Percentiles rank a stretch among this genome's conserved stretches.
These are phyloP conservation scores for Etheostoma perlongum DNA, from an alignment of 2,797 vertebrate species.

Conservation along the genomic window DNA sequence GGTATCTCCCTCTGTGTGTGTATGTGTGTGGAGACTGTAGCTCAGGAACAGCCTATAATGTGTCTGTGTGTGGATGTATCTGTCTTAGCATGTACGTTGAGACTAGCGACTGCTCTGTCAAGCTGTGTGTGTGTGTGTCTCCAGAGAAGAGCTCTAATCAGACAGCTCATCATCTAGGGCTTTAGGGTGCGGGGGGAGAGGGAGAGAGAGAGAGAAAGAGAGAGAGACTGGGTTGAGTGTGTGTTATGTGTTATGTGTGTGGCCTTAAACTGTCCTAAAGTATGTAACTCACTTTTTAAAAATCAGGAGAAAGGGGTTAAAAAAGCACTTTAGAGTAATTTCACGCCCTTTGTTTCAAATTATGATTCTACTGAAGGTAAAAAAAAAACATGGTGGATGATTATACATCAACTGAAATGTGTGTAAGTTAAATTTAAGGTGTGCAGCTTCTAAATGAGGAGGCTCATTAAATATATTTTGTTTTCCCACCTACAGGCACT, in stretches of 20 bases:
- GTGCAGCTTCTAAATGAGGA: constrained; percentile 1
- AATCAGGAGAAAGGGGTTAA: not conserved
- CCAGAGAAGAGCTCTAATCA: constrained; percentile 73
- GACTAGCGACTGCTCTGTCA: constrained; percentile 20
- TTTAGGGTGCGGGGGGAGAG: constrained; percentile 1
- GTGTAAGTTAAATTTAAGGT: not conserved
- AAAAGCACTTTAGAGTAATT: not conserved
- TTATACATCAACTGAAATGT: not conserved
- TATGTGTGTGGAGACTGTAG: constrained; percentile 35
- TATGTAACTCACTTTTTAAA: not conserved
- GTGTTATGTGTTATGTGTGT: constrained; percentile 38
- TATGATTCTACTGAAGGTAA: constrained; percentile 10
- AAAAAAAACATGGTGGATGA: not conserved
- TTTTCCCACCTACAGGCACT: constrained; percentile 28
- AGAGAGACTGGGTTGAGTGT: constrained; percentile 36
- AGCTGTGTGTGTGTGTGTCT: constrained; percentile 32
- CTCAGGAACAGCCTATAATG: constrained; percentile 21
- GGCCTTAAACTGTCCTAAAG: constrained; percentile 6
- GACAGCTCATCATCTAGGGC: constrained; percentile 73
- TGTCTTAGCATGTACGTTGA: constrained; percentile 44
- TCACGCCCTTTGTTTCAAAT: not conserved
- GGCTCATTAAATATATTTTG: constrained; percentile 7
- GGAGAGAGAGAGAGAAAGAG: not conserved
- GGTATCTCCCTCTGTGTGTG: constrained; percentile 54
- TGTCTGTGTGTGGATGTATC: constrained; percentile 55